phyloP scores from a whole-genome alignment of 2,888 invertebrate species.

The Clostera curtula region DNA sequence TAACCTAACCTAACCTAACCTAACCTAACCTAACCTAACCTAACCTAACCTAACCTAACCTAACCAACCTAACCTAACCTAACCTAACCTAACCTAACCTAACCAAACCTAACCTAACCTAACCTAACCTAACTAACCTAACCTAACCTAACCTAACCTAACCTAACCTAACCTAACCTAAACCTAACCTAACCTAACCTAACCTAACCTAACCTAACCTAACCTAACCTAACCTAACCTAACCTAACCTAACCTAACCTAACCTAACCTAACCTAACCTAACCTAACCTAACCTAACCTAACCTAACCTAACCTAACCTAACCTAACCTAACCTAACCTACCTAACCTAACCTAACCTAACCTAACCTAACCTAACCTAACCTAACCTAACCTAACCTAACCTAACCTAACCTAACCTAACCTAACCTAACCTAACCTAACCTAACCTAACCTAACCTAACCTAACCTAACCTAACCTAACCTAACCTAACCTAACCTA shows the following conservation, averaged over 20 bases:
- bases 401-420: constrained; percentile 6
- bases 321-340: constrained; percentile 17
- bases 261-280: constrained; percentile 17
- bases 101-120: constrained; percentile 15
- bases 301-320: constrained; percentile 17
- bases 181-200: constrained; percentile 16
- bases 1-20: constrained; percentile 12
- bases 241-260: constrained; percentile 17
- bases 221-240: constrained; percentile 16
- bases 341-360: constrained; percentile 13
- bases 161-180: constrained; percentile 14
- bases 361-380: constrained; percentile 10
- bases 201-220: constrained; percentile 17
- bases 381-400: constrained; percentile 9
- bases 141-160: constrained; percentile 14
- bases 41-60: constrained; percentile 13
- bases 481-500: constrained; percentile 10
- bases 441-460: constrained; percentile 12
- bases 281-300: constrained; percentile 13
- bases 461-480: constrained; percentile 13
- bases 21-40: constrained; percentile 13
- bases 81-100: constrained; percentile 16
- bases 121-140: constrained; percentile 14
- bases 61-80: constrained; percentile 14
- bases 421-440: constrained; percentile 8